Evolutionary conservation across 2,797 vertebrate genomes (phyloP).

Genomic region (Eurystomus glaucurus): DNA sequence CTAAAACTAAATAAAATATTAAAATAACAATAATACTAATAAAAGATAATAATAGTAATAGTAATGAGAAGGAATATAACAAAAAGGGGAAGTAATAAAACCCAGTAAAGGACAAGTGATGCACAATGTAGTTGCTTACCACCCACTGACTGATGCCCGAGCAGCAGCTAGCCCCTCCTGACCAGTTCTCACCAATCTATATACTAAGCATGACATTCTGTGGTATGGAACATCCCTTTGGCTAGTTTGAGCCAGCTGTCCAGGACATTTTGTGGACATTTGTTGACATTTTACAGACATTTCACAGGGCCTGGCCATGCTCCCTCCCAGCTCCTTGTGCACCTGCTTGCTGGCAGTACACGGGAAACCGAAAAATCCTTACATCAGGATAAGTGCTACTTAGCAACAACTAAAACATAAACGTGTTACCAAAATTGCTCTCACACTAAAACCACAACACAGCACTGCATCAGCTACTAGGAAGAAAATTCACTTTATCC

Average conservation of each 20-base stretch:
- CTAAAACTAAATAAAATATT: not conserved
- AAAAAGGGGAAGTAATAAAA: not conserved
- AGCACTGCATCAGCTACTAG: not conserved
- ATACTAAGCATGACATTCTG: not conserved
- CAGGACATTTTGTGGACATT: not conserved
- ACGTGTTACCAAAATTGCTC: not conserved
- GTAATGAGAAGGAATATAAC: not conserved
- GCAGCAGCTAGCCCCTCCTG: not conserved
- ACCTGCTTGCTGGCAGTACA: not conserved
- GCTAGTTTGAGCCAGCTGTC: not conserved
- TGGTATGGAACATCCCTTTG: not conserved
- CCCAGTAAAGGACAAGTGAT: not conserved
- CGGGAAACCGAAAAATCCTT: not conserved
- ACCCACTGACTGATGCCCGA: not conserved
- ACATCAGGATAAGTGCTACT: not conserved
- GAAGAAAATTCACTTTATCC: not conserved
- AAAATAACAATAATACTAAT: not conserved
- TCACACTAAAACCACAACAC: not conserved
- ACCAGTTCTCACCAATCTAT: too few relatives aligned
- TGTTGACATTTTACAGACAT: not conserved
- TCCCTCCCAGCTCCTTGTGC: not conserved
- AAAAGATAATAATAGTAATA: not conserved
- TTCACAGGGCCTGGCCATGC: not conserved
- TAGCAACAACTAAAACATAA: not conserved
- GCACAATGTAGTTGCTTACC: not conserved